phyloP scores from a whole-genome alignment of 2,888 invertebrate species.

The Crocallis elinguaria region DNA sequence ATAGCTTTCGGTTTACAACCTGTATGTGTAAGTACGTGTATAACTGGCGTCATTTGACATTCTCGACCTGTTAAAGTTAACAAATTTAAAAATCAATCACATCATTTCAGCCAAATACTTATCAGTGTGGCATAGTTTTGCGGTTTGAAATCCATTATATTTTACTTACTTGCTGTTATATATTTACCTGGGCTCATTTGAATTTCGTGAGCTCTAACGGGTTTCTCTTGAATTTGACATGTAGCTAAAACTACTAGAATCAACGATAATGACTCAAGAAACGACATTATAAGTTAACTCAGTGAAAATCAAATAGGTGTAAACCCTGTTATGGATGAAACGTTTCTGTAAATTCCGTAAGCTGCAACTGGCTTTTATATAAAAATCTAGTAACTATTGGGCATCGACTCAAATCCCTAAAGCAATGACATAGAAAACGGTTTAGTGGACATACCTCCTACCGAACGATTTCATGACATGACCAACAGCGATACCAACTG shows the following conservation, averaged over 20 bases:
- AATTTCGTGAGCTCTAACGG: constrained; percentile 63
- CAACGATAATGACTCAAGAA: constrained; percentile 40
- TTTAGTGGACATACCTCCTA: constrained; percentile 52
- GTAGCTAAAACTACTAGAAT: constrained; percentile 49
- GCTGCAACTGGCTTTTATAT: constrained; percentile 26
- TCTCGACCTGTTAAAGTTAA: constrained; percentile 90
- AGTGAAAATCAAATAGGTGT: neutral
- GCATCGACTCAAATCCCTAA: neutral
- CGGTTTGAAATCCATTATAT: no score
- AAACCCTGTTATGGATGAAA: neutral
- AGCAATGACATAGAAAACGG: constrained; percentile 43
- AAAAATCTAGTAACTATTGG: constrained; percentile 3
- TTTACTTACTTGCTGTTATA: constrained; percentile 1
- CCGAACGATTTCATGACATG: neutral
- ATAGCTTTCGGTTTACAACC: constrained; percentile 97
- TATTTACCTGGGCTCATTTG: constrained; percentile 65
- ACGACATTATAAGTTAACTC: constrained; percentile 44
- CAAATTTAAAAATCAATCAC: no score
- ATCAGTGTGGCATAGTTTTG: no score
- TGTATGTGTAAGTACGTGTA: constrained; percentile 95
- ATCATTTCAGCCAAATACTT: neutral
- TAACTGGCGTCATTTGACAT: constrained; percentile 95
- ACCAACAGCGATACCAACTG: neutral
- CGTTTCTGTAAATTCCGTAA: constrained; percentile 13
- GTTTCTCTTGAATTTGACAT: constrained; percentile 54